Evolutionary conservation across 2,797 vertebrate species (phyloP).

Genomic region (Poecilia wingei): DNA sequence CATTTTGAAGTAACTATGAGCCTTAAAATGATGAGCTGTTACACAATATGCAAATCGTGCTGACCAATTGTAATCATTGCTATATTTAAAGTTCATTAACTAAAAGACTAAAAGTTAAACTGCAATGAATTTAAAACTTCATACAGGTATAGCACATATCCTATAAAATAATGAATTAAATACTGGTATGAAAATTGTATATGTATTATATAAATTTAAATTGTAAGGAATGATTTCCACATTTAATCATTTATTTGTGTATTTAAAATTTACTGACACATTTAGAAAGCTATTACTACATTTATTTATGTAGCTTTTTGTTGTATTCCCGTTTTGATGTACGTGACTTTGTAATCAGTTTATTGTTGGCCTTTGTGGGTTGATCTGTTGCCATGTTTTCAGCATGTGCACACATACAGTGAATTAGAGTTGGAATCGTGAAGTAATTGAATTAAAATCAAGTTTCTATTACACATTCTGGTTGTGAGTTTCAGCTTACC

Average conservation of each 20-base stretch:
- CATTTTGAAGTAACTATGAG: not conserved
- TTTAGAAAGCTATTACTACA: not conserved
- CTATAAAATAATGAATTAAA: not conserved
- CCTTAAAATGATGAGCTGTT: not conserved
- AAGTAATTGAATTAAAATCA: not conserved
- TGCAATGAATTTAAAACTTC: not conserved
- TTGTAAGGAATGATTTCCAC: not conserved
- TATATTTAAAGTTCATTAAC: not conserved
- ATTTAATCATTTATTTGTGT: not conserved
- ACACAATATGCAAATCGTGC: too few species aligned
- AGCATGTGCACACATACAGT: not conserved
- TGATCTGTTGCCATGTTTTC: not conserved
- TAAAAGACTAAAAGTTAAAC: not conserved
- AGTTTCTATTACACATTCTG: not conserved
- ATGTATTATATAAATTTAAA: not conserved
- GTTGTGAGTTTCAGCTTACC: not conserved
- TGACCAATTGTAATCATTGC: not conserved
- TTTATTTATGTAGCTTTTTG: not conserved
- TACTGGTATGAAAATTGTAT: not conserved
- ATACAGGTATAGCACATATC: not conserved
- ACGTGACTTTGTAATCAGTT: not conserved
- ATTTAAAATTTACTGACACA: not conserved
- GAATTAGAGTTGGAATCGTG: not conserved
- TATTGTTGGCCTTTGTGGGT: not conserved
- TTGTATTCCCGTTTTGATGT: not conserved